A percentile compares a stretch with the other conserved stretches of the same genome.
Conservation (phyloP, 2,113 vertebrate species). For the Clarias macrocephalus region DNA sequence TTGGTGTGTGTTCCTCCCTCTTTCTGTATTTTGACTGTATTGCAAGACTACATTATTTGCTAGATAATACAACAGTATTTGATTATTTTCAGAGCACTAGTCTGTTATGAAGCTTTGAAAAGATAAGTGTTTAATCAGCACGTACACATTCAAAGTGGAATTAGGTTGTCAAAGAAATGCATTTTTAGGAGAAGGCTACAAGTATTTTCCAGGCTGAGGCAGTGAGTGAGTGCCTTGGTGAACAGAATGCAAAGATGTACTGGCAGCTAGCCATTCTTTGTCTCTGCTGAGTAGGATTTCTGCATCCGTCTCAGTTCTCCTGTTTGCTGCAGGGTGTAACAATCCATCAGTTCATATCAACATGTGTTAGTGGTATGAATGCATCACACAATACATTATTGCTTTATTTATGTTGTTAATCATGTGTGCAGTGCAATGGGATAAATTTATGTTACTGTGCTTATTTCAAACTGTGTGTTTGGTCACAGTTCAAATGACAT, state of each 20-base stretch:
- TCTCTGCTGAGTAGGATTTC: slow-evolving; percentile 45
- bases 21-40: neutral
- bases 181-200: slow-evolving; percentile 20
- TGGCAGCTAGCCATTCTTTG: slow-evolving; percentile 51
- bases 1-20: too few relatives aligned
- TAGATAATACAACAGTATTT: neutral
- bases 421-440: neutral
- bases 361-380: neutral
- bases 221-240: slow-evolving; percentile 41
- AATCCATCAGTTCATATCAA: slow-evolving; percentile 3
- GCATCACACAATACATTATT: neutral
- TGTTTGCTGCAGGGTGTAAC: slow-evolving; percentile 16
- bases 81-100: neutral
- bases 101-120: neutral
- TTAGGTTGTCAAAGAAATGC: neutral
- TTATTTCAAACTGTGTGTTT: neutral
- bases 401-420: neutral
- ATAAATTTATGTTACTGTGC: neutral
- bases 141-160: neutral
- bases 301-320: slow-evolving; percentile 31
- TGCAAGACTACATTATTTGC: neutral
- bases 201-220: slow-evolving; percentile 29
- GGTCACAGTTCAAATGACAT: neutral
- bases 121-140: slow-evolving; percentile 7
- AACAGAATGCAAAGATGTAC: slow-evolving; percentile 53